Conservation (phyloP, 2,888 invertebrate species). For the Lepidonotus clava region DNA sequence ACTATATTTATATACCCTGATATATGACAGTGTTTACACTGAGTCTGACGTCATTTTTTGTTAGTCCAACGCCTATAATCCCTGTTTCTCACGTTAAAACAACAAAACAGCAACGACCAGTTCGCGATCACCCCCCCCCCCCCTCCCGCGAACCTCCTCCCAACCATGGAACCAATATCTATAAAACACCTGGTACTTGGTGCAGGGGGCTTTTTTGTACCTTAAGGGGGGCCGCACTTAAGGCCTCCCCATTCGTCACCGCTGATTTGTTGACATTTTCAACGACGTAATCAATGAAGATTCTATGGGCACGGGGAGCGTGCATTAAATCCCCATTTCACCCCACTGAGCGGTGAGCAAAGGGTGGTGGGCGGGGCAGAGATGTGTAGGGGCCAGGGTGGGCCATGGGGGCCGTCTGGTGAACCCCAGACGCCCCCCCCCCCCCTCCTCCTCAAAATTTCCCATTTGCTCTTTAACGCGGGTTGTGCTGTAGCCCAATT, state of each 20-base stretch:
- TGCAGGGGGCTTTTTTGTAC: background rate
- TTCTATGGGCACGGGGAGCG: background rate
- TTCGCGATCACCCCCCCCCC: background rate
- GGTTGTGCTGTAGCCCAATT: no score
- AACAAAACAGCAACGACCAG: background rate
- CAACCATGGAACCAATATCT: constrained; percentile 6
- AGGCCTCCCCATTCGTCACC: constrained; percentile 7
- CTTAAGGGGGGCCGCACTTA: background rate
- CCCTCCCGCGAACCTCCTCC: background rate
- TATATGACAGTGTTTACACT: no score
- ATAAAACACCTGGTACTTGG: background rate
- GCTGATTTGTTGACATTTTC: constrained; percentile 30
- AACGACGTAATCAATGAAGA: constrained; percentile 28
- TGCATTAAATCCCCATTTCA: constrained; percentile 48
- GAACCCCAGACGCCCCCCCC: no score
- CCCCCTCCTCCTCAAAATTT: no score
- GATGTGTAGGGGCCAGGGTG: background rate
- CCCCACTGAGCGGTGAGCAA: background rate
- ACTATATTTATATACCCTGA: no score
- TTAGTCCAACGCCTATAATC: no score
- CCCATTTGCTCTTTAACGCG: background rate
- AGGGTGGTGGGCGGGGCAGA: background rate
- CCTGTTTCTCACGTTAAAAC: background rate
- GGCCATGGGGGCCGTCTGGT: background rate
- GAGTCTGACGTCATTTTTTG: no score